phyloP scores from a whole-genome alignment of 2,888 invertebrate species.

The Eupithecia pulchellata region DNA sequence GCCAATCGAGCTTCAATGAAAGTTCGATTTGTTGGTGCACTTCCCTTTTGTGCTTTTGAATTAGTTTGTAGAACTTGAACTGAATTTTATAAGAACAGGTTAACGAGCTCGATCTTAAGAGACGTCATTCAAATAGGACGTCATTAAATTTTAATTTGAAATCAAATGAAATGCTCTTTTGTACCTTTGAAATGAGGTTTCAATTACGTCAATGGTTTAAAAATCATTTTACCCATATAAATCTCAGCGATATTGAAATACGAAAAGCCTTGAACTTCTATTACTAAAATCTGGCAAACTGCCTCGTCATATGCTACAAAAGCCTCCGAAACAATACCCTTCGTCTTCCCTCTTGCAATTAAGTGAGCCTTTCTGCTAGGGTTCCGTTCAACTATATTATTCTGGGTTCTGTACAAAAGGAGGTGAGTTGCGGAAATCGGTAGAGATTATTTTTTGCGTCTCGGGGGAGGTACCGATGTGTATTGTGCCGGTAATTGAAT shows the following conservation, averaged over 20 bases:
- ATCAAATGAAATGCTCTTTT: not conserved
- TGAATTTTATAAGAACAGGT: not conserved
- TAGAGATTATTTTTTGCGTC: slow-evolving; percentile 74
- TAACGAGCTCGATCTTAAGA: not conserved
- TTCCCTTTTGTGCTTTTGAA: not conserved
- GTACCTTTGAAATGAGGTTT: not conserved
- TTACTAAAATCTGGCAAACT: slow-evolving; percentile 66
- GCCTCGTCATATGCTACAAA: slow-evolving; percentile 81
- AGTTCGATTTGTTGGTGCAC: not conserved
- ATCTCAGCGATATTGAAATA: not conserved
- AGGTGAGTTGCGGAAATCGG: slow-evolving; percentile 81
- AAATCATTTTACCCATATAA: not conserved
- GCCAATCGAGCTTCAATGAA: not conserved
- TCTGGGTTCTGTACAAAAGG: slow-evolving; percentile 73
- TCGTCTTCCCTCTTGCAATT: slow-evolving; percentile 80
- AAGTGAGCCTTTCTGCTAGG: slow-evolving; percentile 81
- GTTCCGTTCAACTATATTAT: slow-evolving; percentile 70
- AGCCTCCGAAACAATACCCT: slow-evolving; percentile 79
- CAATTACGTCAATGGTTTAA: not conserved
- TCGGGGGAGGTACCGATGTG: slow-evolving; percentile 63
- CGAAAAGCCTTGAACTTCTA: not conserved
- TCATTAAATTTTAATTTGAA: not conserved
- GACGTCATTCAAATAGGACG: not conserved
- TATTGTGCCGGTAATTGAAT: slow-evolving; percentile 69
- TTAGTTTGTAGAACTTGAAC: not conserved